Evolutionary conservation across 2,888 invertebrate genomes (phyloP).

Genomic region (Thereva unica): DNA sequence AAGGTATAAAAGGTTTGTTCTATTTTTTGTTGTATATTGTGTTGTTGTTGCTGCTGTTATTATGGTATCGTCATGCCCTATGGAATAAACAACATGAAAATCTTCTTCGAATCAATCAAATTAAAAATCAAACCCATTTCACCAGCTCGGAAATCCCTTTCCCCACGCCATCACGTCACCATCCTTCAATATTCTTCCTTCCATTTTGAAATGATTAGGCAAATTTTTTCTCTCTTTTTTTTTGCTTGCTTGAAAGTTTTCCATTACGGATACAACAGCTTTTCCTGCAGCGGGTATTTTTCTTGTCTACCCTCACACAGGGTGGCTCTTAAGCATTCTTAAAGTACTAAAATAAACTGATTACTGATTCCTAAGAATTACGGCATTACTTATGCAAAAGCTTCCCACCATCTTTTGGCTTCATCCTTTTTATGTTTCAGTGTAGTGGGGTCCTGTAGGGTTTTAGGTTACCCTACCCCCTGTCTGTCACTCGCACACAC

Average conservation of each 20-base stretch:
- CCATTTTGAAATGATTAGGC: conserved; percentile 22
- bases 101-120: conserved; percentile 22
- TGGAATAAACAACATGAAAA: conserved; percentile 1
- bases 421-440: no score
- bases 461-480: not conserved
- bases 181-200: conserved; percentile 9
- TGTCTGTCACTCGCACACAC: conserved; percentile 1
- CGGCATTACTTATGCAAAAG: conserved; percentile 24
- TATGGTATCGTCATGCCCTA: no score
- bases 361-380: conserved; percentile 20
- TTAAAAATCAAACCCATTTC: conserved; percentile 28
- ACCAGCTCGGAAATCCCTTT: conserved; percentile 12
- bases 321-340: conserved; percentile 11
- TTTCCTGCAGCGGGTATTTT: conserved; percentile 17
- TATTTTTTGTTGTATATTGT: no score
- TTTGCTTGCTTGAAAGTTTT: conserved; percentile 10
- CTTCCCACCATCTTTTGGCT: not conserved
- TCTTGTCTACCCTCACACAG: conserved; percentile 5
- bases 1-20: no score
- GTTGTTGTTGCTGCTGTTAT: no score
- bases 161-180: conserved; percentile 10
- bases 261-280: conserved; percentile 12
- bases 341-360: conserved; percentile 27
- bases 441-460: no score
- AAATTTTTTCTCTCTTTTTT: not conserved